These are phyloP conservation scores for Nannoperca australis DNA, from an alignment of 2,797 vertebrate genomes.

Conservation along the genomic window DNA sequence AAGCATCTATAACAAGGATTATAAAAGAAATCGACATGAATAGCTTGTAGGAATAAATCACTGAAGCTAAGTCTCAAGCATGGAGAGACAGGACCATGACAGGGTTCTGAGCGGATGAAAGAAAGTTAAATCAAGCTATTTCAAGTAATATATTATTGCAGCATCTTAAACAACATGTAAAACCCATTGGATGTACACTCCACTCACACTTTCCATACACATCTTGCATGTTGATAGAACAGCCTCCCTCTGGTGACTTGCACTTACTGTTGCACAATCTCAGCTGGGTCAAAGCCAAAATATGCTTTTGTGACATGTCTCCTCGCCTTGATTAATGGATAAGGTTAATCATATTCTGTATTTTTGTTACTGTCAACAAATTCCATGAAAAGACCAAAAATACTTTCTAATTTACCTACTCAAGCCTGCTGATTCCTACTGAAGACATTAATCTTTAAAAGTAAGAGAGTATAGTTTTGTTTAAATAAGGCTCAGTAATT, in stretches of 20 bases:
- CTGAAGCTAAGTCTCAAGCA: background rate
- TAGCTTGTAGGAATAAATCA: conserved; percentile 2
- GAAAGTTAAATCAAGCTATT: conserved; percentile 26
- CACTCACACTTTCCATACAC: background rate
- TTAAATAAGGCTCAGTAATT: background rate
- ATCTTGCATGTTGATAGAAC: background rate
- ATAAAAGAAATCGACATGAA: background rate
- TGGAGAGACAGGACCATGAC: background rate
- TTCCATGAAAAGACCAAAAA: conserved; percentile 1
- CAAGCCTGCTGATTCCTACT: background rate
- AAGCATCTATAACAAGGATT: background rate
- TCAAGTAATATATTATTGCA: conserved; percentile 3
- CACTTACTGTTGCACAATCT: background rate
- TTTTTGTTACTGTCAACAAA: conserved; percentile 7
- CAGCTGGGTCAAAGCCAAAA: background rate
- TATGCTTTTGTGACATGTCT: too few species aligned
- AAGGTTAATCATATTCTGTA: background rate
- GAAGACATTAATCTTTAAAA: background rate
- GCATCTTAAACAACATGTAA: background rate
- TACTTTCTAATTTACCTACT: background rate
- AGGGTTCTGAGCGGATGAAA: background rate
- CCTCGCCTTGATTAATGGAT: background rate
- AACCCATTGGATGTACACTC: background rate
- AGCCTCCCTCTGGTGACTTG: background rate
- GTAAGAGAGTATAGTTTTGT: background rate